phyloP scores from a whole-genome alignment of 64 coral and sea anemone species.

The Porites australiensis region DNA sequence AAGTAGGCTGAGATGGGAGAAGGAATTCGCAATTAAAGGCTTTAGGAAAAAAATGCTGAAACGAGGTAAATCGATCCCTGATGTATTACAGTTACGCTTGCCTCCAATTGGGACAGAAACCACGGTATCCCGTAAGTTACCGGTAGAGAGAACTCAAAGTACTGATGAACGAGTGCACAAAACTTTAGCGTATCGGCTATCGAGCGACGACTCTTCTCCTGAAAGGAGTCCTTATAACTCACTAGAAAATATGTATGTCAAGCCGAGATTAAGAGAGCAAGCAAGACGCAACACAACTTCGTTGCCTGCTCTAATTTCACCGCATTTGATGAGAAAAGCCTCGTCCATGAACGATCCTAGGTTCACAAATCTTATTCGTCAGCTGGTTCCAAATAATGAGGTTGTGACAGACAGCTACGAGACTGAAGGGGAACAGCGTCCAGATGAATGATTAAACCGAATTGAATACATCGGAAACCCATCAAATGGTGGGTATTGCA shows the following conservation, averaged over 20 bases:
- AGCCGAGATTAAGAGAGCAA: background rate
- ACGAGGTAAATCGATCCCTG: background rate
- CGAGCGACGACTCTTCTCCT: background rate
- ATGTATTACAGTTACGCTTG: background rate
- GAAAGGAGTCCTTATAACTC: background rate
- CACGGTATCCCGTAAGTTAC: background rate
- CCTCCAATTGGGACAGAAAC: background rate
- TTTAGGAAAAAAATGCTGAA: constrained; percentile 1
- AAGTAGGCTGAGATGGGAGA: constrained; percentile 21
- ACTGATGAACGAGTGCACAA: background rate
- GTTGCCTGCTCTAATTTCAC: constrained; percentile 33
- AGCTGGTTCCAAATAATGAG: background rate
- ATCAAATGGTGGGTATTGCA: no score
- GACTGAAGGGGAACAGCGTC: background rate
- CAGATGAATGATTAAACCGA: background rate
- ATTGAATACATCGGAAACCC: no score
- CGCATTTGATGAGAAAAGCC: background rate
- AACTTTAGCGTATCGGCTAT: background rate
- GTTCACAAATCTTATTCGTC: constrained; percentile 16
- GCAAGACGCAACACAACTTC: background rate
- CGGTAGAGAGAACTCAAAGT: background rate
- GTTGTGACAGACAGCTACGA: background rate
- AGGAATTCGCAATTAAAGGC: constrained; percentile 1
- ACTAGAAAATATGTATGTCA: background rate
- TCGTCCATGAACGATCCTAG: constrained; percentile 13